A percentile compares a stretch with the other conserved stretches of the same genome.
These are phyloP conservation scores for Cossypha dichroa DNA, from an alignment of 2,797 vertebrate species.

Conservation along the genomic window DNA sequence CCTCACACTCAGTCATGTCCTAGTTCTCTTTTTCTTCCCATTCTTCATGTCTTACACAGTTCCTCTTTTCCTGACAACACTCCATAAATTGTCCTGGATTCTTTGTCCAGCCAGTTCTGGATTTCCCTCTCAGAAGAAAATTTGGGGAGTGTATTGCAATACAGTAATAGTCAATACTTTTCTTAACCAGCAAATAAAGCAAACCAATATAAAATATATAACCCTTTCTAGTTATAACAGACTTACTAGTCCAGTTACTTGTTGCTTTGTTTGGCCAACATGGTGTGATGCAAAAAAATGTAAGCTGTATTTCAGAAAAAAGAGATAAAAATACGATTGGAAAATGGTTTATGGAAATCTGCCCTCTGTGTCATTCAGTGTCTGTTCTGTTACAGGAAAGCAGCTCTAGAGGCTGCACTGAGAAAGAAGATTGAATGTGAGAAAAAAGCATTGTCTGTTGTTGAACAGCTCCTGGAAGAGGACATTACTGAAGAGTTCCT, in stretches of 20 bases:
- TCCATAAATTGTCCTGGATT: not conserved
- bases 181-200: not conserved
- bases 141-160: not conserved
- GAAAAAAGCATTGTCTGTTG: constrained; percentile 83
- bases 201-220: not conserved
- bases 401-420: constrained; percentile 81
- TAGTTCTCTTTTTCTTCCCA: not conserved
- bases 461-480: constrained; percentile 91
- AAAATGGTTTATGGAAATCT: not conserved
- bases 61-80: not conserved
- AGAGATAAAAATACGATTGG: rapidly evolving
- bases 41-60: not conserved
- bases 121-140: not conserved
- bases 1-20: not conserved
- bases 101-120: not conserved
- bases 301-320: not conserved
- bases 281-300: not conserved
- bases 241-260: not conserved
- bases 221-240: not conserved
- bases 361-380: not conserved
- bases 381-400: constrained; percentile 79
- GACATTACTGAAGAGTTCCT: constrained; percentile 88
- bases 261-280: not conserved
- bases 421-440: constrained; percentile 86
- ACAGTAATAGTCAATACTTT: not conserved